Evolutionary conservation across 1,140 invertebrate genomes (phyloP), one percentile per base, ranked within the genome.

Genomic region (Steinernema feltiae): DNA sequence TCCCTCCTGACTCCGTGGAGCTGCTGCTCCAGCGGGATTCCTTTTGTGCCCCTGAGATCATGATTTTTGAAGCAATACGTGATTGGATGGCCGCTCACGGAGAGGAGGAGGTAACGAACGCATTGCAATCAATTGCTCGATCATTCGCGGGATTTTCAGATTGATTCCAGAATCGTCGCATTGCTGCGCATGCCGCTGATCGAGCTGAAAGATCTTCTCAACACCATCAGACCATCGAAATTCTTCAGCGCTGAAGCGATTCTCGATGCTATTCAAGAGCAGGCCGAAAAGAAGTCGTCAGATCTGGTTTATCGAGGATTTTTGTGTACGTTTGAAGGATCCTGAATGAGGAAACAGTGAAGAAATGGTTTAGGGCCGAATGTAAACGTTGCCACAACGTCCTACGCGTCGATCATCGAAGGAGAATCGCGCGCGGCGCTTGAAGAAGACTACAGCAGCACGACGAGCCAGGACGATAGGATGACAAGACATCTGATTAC

Each of bases 401-500:
- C 21, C 2, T 21, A 73, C 31, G 32, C 48, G 63, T 70, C 32
- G 83, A 93, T 94, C 32, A 88, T 94, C 17, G 90, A 91, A 48
- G 94, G 94, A 17, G 95, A 97, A 89, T 92, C 95, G 90, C 90
- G 92, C 41, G 89, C 91, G 48, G 92, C 92, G 35, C 88, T 97
- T 72, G 88, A 97, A 31, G 94, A 98, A 87, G 94, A 94, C 3
- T 93, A 97, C 87, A 90, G 88, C 35, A 90, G 90, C 74, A 92
- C 91, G 84, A 96, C 96, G 87, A 94, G 96, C 87, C 92, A 94
- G 90, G 94, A 96, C 86, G 89, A 91, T 81, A 94, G 92, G 71
- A 97, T 97, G 85, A 95, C 94, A 0, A 90, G 94, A 1, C 95
- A 98, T 88, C 91, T 92, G 41, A 98, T 98, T 84, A 92, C 91